Conservation (phyloP, 2,888 invertebrate species). For the Dolichomitus sp. region DNA sequence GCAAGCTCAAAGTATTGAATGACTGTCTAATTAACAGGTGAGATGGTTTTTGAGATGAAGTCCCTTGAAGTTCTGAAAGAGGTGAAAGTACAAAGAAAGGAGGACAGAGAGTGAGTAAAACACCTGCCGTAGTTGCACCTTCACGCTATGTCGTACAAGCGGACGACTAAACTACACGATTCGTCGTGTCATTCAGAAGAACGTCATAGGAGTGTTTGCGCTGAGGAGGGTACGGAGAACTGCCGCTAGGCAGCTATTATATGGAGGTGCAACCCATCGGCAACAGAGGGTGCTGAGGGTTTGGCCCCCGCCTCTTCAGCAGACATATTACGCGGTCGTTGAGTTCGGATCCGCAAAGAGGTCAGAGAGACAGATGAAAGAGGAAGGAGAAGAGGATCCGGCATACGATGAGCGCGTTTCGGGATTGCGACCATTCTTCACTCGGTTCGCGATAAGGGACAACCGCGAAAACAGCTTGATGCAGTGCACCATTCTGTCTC, state of each 20-base stretch:
- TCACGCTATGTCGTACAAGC: conserved; percentile 46
- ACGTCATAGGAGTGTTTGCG: conserved; percentile 47
- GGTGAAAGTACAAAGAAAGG: background rate
- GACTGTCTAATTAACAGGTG: background rate
- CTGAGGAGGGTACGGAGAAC: conserved; percentile 11
- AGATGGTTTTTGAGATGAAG: background rate
- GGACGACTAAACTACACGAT: conserved; percentile 36
- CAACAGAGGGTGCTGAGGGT: conserved; percentile 30
- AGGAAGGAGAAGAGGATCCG: conserved; percentile 50
- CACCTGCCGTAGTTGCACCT: conserved; percentile 38
- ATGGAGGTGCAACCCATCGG: conserved; percentile 55
- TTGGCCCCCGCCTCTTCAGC: conserved; percentile 32
- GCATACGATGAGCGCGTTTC: conserved; percentile 50
- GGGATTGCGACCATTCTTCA: conserved; percentile 78
- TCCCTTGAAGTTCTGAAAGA: background rate
- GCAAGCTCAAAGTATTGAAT: background rate
- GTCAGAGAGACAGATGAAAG: conserved; percentile 67
- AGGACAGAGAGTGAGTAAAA: too few species aligned
- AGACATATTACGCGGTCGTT: conserved; percentile 68
- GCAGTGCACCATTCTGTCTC: conserved; percentile 63
- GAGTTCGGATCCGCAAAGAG: conserved; percentile 72
- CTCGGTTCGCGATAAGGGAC: conserved; percentile 73
- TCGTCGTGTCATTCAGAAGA: conserved; percentile 45
- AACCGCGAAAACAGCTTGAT: conserved; percentile 67
- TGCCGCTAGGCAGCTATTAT: conserved; percentile 62